Percentiles rank a stretch among this genome's conserved stretches.
Conservation (phyloP, 1,140 invertebrate species). For the Bombus terrestris region DNA sequence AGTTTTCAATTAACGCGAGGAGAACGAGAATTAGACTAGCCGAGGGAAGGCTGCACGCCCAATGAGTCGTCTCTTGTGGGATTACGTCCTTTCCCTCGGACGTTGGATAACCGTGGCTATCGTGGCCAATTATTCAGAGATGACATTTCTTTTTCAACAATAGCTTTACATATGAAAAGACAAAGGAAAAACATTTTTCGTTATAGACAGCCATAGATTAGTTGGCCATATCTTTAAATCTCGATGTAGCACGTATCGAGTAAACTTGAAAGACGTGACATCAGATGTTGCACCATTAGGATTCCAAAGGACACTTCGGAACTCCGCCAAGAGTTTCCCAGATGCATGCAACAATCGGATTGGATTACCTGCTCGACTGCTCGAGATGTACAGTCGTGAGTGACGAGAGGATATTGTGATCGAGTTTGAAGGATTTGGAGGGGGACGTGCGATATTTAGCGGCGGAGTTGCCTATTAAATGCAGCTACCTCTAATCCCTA, state of each 20-base stretch:
- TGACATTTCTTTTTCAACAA: slow-evolving; percentile 13
- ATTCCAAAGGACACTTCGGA: slow-evolving; percentile 59
- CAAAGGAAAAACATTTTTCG: too few relatives aligned
- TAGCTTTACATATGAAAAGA: background rate
- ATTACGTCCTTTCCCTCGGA: slow-evolving; percentile 35
- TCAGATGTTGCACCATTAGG: slow-evolving; percentile 53
- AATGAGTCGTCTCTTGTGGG: slow-evolving; percentile 49
- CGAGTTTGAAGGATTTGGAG: slow-evolving; percentile 64
- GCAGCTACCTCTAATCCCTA: slow-evolving; percentile 27
- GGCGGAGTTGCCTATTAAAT: slow-evolving; percentile 33
- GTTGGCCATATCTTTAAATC: background rate
- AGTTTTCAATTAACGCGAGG: slow-evolving; percentile 65
- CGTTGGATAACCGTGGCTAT: slow-evolving; percentile 3
- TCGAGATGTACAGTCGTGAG: slow-evolving; percentile 49
- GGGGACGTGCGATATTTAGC: slow-evolving; percentile 57
- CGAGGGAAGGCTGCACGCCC: slow-evolving; percentile 14
- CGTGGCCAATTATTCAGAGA: slow-evolving; percentile 42
- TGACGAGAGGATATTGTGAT: slow-evolving; percentile 65
- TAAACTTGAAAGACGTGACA: slow-evolving; percentile 63
- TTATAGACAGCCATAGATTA: background rate
- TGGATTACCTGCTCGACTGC: slow-evolving; percentile 58
- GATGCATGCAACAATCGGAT: slow-evolving; percentile 66
- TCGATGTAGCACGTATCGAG: slow-evolving; percentile 21
- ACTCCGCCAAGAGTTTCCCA: slow-evolving; percentile 65
- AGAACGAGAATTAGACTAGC: slow-evolving; percentile 55